Percentiles rank a stretch among this genome's conserved stretches.
These are phyloP conservation scores for Nerophis lumbriciformis DNA, from an alignment of 2,113 vertebrate genomes.

Conservation along the genomic window DNA sequence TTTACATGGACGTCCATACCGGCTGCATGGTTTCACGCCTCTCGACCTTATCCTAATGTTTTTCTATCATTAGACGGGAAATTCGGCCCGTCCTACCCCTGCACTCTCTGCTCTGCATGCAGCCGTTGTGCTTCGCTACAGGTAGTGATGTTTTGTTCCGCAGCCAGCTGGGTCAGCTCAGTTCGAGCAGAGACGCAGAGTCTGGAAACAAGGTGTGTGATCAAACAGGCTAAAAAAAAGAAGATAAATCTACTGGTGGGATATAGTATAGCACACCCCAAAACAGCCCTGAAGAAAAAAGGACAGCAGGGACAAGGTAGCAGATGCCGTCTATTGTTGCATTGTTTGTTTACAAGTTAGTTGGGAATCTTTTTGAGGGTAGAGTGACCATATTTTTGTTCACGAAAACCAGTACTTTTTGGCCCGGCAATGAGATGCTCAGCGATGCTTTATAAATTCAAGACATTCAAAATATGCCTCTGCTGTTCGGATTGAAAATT, in stretches of 20 bases:
- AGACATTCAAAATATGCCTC: no score
- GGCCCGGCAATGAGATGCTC: no score
- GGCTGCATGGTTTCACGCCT: constrained; percentile 20
- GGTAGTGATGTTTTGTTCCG: constrained; percentile 22
- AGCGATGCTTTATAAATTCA: no score
- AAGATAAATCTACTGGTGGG: constrained; percentile 63
- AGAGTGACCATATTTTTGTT: no score
- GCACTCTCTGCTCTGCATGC: background rate
- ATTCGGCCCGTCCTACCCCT: background rate
- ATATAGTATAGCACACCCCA: constrained; percentile 32
- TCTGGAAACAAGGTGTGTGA: constrained; percentile 59
- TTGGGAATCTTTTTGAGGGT: constrained; percentile 39
- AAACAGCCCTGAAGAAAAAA: constrained; percentile 24
- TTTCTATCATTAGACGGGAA: constrained; percentile 30
- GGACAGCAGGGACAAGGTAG: constrained; percentile 53
- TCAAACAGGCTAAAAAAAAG: constrained; percentile 17
- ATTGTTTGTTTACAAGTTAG: constrained; percentile 31
- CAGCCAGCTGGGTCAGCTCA: constrained; percentile 26
- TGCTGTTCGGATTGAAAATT: no score
- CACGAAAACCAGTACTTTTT: no score
- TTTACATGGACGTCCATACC: constrained; percentile 25
- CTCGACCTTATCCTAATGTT: constrained; percentile 17
- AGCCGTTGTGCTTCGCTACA: constrained; percentile 7
- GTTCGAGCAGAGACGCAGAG: constrained; percentile 22
- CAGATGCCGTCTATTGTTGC: constrained; percentile 55